Evolutionary conservation across 2,888 invertebrate genomes (phyloP).

Genomic region (Pyrrhosoma nymphula): DNA sequence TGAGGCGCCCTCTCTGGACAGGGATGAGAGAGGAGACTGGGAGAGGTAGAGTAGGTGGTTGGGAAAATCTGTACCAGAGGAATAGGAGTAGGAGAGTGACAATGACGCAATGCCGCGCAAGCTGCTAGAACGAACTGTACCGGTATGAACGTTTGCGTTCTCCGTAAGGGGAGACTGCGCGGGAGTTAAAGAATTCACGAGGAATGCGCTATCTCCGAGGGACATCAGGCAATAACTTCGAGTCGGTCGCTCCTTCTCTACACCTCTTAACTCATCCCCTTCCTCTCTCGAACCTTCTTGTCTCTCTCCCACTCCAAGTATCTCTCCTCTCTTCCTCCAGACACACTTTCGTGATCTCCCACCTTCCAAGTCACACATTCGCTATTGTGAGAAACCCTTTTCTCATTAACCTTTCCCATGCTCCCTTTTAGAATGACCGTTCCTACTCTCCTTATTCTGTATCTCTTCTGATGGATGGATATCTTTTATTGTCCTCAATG

Average conservation of each 20-base stretch:
- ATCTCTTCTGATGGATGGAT: background rate
- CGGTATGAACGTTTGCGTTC: background rate
- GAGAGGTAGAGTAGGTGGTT: background rate
- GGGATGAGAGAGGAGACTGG: background rate
- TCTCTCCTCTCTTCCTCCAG: background rate
- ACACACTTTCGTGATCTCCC: background rate
- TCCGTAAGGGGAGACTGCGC: background rate
- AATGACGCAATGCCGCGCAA: background rate
- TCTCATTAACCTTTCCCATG: background rate
- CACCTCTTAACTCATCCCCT: background rate
- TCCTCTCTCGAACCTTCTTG: too few relatives aligned
- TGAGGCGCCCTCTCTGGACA: background rate
- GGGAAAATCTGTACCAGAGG: background rate
- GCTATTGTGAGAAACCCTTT: background rate
- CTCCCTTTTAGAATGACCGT: background rate
- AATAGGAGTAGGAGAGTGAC: background rate
- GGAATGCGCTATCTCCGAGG: background rate
- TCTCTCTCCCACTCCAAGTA: too few relatives aligned
- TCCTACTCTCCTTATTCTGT: background rate
- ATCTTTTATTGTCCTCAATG: background rate
- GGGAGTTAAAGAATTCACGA: background rate
- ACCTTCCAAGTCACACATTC: background rate
- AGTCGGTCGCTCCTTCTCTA: background rate
- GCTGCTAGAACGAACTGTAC: background rate
- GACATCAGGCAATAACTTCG: slow-evolving; percentile 44